A percentile compares a stretch with the other conserved stretches of the same genome.
phyloP scores from a whole-genome alignment of 2,888 invertebrate species.

The Galerucella nymphaeae region DNA sequence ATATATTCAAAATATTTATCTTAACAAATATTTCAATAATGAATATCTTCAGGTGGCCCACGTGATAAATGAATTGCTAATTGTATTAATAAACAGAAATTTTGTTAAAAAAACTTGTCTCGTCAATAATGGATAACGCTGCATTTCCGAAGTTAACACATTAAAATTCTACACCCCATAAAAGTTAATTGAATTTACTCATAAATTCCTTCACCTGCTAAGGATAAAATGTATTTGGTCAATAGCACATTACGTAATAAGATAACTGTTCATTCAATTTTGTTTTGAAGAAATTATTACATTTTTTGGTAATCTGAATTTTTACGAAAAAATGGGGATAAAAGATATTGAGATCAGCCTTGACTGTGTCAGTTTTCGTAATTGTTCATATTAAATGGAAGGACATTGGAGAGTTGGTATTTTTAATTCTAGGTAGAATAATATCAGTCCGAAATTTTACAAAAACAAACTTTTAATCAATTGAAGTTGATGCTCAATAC shows the following conservation, averaged over 20 bases:
- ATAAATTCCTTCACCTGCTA: constrained; percentile 10
- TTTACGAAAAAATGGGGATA: no score
- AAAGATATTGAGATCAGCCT: no score
- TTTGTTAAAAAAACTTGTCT: constrained; percentile 1
- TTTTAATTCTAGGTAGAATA: no score
- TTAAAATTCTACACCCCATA: constrained; percentile 8
- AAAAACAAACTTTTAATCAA: no score
- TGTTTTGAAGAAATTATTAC: no score
- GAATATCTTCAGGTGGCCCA: constrained; percentile 1
- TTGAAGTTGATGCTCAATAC: no score
- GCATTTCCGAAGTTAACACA: constrained; percentile 1
- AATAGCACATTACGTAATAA: background rate
- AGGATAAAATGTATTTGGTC: background rate
- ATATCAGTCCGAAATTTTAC: no score
- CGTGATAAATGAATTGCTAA: constrained; percentile 3
- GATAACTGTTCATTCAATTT: background rate
- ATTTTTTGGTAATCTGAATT: no score
- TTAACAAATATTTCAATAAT: background rate
- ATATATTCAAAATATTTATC: background rate
- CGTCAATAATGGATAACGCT: background rate
- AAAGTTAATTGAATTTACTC: constrained; percentile 6
- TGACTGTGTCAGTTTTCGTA: no score
- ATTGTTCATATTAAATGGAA: no score
- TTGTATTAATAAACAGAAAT: background rate
- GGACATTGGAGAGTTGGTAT: no score